phyloP scores from a whole-genome alignment of 2,113 vertebrate species.

The Oenanthe oenanthe region DNA sequence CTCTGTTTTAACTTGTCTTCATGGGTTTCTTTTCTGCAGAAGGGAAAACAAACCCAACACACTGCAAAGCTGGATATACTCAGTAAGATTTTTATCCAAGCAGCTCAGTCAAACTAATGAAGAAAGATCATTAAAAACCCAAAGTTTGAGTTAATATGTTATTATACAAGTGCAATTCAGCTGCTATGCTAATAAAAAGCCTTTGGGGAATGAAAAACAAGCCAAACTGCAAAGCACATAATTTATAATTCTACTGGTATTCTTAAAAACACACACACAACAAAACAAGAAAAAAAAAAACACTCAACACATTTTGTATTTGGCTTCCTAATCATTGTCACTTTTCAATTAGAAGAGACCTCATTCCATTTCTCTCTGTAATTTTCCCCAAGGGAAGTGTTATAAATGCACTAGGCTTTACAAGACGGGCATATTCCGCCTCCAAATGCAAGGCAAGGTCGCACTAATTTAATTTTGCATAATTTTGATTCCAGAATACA shows the following conservation, averaged over 20 bases:
- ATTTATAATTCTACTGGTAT: conserved; percentile 62
- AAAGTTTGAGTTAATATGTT: conserved; percentile 53
- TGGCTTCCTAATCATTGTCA: conserved; percentile 70
- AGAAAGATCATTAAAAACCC: conserved; percentile 27
- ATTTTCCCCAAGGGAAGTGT: conserved; percentile 60
- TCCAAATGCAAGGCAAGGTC: conserved; percentile 67
- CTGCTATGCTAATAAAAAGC: conserved; percentile 51
- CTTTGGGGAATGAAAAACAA: conserved; percentile 59
- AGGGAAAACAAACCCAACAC: not conserved
- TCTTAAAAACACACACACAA: conserved; percentile 59
- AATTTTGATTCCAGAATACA: conserved; percentile 60
- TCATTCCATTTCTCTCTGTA: conserved; percentile 53
- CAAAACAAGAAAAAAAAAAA: conserved; percentile 38
- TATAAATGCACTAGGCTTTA: conserved; percentile 65
- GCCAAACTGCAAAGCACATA: conserved; percentile 51
- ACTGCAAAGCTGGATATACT: conserved; percentile 8
- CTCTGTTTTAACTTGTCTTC: conserved; percentile 39
- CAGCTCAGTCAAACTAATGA: conserved; percentile 33
- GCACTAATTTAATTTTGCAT: conserved; percentile 63
- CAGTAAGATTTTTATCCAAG: conserved; percentile 28
- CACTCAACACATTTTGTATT: conserved; percentile 62
- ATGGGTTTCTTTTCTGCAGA: not conserved
- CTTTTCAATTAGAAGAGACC: conserved; percentile 74
- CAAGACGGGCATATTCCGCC: conserved; percentile 36
- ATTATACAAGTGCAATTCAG: conserved; percentile 45